Conservation (phyloP, 2,888 invertebrate genomes). For the Lypha dubia region DNA sequence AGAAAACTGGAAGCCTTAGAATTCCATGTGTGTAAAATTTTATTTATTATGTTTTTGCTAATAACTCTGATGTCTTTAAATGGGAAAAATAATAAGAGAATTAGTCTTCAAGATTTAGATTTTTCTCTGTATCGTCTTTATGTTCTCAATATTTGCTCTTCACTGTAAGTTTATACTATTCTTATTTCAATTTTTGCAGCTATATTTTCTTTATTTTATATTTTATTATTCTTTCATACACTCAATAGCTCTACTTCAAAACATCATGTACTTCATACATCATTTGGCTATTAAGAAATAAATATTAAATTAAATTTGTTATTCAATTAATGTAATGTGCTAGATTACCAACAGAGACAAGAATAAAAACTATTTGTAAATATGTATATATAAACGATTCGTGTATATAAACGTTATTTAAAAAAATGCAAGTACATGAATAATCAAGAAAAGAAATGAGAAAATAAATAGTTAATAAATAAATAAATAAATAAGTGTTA, state of each 20-base stretch:
- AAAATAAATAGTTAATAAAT: background rate
- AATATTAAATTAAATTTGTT: conserved; percentile 54
- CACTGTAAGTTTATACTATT: background rate
- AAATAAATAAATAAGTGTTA: background rate
- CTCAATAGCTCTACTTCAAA: background rate
- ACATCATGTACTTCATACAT: conserved; percentile 49
- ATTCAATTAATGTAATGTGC: conserved; percentile 57
- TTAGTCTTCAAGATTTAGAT: no score
- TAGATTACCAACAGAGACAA: conserved; percentile 21
- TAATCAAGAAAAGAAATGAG: background rate
- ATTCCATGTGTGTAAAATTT: no score
- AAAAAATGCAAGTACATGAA: background rate
- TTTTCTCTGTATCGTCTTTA: no score
- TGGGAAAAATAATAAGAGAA: no score
- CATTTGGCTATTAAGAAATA: conserved; percentile 59
- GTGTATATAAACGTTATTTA: background rate
- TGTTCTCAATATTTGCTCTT: background rate
- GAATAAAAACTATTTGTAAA: conserved; percentile 8
- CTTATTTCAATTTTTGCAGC: background rate
- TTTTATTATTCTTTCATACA: background rate
- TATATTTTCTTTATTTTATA: background rate
- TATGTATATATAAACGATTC: background rate
- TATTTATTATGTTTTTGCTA: no score
- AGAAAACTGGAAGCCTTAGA: no score
- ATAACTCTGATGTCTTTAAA: no score